Conservation (phyloP, 2,113 vertebrate genomes). For the Gyps fulvus region DNA sequence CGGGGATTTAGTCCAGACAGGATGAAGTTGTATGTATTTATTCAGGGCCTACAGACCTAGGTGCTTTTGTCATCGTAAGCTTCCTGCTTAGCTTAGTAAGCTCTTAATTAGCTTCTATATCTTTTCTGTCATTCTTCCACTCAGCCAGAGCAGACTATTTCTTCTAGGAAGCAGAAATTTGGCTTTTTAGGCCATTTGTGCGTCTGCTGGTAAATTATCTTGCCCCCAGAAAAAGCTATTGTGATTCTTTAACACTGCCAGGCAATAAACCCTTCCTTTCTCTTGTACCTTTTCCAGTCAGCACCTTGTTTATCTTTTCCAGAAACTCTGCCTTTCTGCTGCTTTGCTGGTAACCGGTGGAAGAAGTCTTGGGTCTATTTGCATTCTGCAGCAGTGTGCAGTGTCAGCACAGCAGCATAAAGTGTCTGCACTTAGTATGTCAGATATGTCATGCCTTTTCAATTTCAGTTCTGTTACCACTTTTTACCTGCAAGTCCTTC, state of each 20-base stretch:
- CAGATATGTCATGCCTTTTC: slow-evolving; percentile 21
- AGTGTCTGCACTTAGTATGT: slow-evolving; percentile 1
- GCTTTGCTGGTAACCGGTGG: not conserved
- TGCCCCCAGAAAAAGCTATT: not conserved
- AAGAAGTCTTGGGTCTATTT: not conserved
- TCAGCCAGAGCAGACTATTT: not conserved
- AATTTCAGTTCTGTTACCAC: not conserved
- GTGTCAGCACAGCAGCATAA: slow-evolving; percentile 9
- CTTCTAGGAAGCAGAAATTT: slow-evolving; percentile 10
- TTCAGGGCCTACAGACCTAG: not conserved
- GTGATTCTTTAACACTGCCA: not conserved
- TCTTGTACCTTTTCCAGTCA: not conserved
- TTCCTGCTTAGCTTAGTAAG: not conserved
- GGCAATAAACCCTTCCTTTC: not conserved
- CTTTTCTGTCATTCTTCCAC: not conserved
- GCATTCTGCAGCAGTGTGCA: slow-evolving; percentile 17
- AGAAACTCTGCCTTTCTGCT: not conserved
- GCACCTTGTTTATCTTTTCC: not conserved
- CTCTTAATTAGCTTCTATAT: slow-evolving; percentile 1
- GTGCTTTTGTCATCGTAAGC: not conserved
- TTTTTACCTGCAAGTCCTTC: slow-evolving; percentile 32
- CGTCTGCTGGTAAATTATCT: slow-evolving; percentile 10
- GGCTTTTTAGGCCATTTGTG: not conserved
- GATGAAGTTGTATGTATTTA: not conserved
- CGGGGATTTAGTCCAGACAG: not conserved